These are phyloP conservation scores for Himantopus leucocephalus DNA, from an alignment of 2,113 vertebrate species.

Conservation along the genomic window DNA sequence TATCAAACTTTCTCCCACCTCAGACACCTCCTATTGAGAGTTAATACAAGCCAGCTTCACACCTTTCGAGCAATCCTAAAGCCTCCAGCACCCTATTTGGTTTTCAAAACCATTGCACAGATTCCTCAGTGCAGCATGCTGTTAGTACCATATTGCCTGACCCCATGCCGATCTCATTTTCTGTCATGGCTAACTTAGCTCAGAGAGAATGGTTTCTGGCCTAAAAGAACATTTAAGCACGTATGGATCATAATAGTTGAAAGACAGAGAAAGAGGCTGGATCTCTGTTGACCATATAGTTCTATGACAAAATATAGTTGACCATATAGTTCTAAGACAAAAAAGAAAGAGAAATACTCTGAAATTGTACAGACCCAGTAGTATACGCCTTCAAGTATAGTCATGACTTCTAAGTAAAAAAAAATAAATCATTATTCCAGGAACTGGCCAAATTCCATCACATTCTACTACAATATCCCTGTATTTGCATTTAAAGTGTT, in stretches of 20 bases:
- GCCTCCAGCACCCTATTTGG: neutral
- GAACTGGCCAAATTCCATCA: neutral
- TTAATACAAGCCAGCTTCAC: neutral
- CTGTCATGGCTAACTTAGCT: neutral
- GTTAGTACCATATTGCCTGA: fast-evolving
- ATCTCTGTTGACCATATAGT: neutral
- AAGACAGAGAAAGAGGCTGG: neutral
- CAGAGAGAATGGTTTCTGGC: neutral
- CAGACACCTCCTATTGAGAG: neutral
- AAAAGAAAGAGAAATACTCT: neutral
- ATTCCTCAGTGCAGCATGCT: neutral
- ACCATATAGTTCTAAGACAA: neutral
- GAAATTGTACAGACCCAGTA: neutral
- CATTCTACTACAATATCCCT: neutral
- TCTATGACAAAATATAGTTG: too few relatives aligned
- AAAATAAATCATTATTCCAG: neutral
- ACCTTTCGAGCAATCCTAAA: neutral
- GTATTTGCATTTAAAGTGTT: neutral
- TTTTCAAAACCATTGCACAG: neutral
- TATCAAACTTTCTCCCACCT: neutral
- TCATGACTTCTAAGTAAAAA: neutral
- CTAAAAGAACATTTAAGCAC: neutral
- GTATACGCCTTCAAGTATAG: neutral
- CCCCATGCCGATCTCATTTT: neutral
- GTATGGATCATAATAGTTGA: neutral